A percentile compares a stretch with the other conserved stretches of the same genome.
Conservation (phyloP, 2,797 vertebrate genomes). For the Threskiornis aethiopicus region DNA sequence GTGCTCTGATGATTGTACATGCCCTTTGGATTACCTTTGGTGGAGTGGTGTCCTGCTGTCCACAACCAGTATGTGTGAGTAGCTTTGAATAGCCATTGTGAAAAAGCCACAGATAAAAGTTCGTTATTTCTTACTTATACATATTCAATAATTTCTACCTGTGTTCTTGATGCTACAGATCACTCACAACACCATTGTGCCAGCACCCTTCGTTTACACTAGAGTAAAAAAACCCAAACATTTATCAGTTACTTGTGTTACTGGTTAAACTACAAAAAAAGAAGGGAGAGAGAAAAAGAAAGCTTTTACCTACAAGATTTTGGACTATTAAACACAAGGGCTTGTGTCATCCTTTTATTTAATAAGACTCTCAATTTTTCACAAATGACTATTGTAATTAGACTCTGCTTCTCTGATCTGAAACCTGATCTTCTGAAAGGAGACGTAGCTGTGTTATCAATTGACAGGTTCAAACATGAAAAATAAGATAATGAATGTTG, state of each 20-base stretch:
- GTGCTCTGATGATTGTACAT: not conserved
- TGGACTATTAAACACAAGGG: conserved; percentile 80
- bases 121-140: not conserved
- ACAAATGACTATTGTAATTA: conserved; percentile 81
- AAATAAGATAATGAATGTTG: conserved; percentile 30
- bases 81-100: not conserved
- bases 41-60: not conserved
- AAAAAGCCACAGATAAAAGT: not conserved
- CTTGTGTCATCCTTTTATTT: conserved; percentile 83
- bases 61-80: not conserved
- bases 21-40: not conserved
- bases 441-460: conserved; percentile 12
- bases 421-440: conserved; percentile 53
- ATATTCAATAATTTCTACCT: not conserved
- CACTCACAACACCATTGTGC: not conserved
- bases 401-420: conserved; percentile 57
- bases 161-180: not conserved
- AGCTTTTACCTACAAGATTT: conserved; percentile 53
- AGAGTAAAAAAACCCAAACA: not conserved
- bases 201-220: not conserved
- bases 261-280: not conserved
- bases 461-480: conserved; percentile 41
- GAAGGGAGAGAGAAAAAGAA: not conserved
- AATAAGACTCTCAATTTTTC: conserved; percentile 74
- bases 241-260: not conserved